A percentile compares a stretch with the other conserved stretches of the same genome.
Conservation (phyloP, 2,888 invertebrate species). For the Leucophenga montana region DNA sequence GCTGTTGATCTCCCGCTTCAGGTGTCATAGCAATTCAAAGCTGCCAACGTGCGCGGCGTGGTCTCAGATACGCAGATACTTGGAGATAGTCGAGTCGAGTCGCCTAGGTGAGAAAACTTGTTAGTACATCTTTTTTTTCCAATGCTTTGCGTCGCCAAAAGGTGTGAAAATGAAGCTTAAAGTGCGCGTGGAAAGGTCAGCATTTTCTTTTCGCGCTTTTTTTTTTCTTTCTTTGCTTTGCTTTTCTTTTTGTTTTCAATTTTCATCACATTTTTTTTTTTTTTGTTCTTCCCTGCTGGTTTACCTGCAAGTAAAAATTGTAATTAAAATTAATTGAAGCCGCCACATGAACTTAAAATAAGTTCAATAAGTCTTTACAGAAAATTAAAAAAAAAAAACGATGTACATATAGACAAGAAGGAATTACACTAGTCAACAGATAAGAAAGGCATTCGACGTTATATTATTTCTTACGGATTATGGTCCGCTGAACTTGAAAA, state of each 20-base stretch:
- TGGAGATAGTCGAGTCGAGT: not conserved
- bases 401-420: too few species aligned
- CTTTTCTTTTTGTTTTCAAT: constrained; percentile 23
- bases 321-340: constrained; percentile 65
- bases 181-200: constrained; percentile 32
- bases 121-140: constrained; percentile 44
- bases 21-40: constrained; percentile 2
- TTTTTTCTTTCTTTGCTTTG: constrained; percentile 36
- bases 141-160: constrained; percentile 62
- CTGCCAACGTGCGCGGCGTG: not conserved
- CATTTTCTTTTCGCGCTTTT: constrained; percentile 31
- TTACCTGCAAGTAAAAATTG: constrained; percentile 46
- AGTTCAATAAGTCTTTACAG: too few species aligned
- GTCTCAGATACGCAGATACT: not conserved
- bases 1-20: not conserved
- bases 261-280: constrained; percentile 9
- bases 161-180: constrained; percentile 58
- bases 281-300: constrained; percentile 18
- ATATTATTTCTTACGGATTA: too few species aligned
- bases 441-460: too few species aligned
- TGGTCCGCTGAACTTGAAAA: too few species aligned
- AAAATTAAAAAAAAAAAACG: constrained; percentile 9
- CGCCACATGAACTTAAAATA: constrained; percentile 30
- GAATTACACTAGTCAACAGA: too few species aligned
- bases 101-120: constrained; percentile 6